Percentiles rank a stretch among this genome's conserved stretches.
phyloP scores from a whole-genome alignment of 1,140 invertebrate genomes.

The Caenorhabditis inopinata region DNA sequence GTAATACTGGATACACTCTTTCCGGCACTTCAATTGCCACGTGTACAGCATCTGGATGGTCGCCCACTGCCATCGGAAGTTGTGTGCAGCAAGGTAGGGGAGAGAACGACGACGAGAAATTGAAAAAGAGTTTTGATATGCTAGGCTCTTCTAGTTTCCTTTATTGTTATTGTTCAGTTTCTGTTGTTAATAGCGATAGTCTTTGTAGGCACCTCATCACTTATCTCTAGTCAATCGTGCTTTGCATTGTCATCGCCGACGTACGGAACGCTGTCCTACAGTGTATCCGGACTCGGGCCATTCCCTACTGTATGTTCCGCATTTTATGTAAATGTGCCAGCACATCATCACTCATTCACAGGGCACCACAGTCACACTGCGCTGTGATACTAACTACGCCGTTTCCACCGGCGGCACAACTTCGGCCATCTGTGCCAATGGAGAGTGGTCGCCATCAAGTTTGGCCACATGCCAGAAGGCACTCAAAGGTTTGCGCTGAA shows the following conservation, averaged over 20 bases:
- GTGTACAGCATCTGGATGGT: conserved; percentile 2
- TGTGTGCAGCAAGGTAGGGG: conserved; percentile 7
- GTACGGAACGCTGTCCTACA: neutral
- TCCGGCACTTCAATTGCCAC: neutral
- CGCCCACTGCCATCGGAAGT: conserved; percentile 6
- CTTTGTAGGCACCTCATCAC: neutral
- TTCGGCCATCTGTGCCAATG: neutral
- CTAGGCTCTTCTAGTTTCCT: too few relatives aligned
- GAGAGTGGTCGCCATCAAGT: neutral
- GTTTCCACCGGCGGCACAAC: neutral
- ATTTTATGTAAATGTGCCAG: too few relatives aligned
- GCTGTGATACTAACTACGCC: neutral
- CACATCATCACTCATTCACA: neutral
- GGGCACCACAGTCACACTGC: conserved; percentile 7
- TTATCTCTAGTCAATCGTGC: neutral
- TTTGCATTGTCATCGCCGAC: neutral
- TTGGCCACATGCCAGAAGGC: neutral
- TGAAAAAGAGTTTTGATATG: too few relatives aligned
- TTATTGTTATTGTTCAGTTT: neutral
- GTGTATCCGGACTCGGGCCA: neutral
- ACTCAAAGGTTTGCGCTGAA: neutral
- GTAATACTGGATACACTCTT: neutral
- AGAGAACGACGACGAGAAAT: too few relatives aligned
- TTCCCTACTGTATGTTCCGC: neutral
- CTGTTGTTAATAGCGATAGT: neutral